phyloP scores from a whole-genome alignment of 30 jellyfish, hydroid and myxozoan species.

The Pseudorhiza aurosa region DNA sequence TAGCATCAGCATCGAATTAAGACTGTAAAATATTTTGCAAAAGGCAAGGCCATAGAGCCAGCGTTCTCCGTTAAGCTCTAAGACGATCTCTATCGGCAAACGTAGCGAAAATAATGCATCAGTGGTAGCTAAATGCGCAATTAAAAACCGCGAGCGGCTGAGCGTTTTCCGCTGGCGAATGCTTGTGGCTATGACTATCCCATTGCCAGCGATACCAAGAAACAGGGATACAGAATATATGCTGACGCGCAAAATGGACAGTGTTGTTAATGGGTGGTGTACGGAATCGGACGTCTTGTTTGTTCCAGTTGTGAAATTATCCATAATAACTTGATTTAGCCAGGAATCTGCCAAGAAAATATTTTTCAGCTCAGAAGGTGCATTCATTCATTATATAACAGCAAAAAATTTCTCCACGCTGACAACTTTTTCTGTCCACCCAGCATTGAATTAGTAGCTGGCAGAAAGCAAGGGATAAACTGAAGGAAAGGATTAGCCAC shows the following conservation, averaged over 20 bases:
- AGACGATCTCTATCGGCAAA: slow-evolving; percentile 37
- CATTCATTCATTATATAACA: too few relatives aligned
- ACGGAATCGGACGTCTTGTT: background rate
- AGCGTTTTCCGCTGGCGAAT: slow-evolving; percentile 5
- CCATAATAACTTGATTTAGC: too few relatives aligned
- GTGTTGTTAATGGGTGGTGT: background rate
- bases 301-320: background rate
- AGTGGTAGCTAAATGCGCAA: slow-evolving; percentile 68
- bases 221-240: slow-evolving; percentile 43
- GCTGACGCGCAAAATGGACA: slow-evolving; percentile 10
- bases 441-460: too few relatives aligned
- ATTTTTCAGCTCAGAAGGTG: too few relatives aligned
- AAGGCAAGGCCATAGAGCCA: slow-evolving; percentile 48
- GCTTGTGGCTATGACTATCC: slow-evolving; percentile 44
- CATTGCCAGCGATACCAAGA: slow-evolving; percentile 54
- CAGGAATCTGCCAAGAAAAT: too few relatives aligned
- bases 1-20: slow-evolving; percentile 47
- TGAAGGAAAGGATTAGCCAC: too few relatives aligned
- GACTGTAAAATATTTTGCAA: slow-evolving; percentile 57
- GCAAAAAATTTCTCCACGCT: too few relatives aligned
- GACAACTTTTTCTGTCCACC: too few relatives aligned
- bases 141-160: slow-evolving; percentile 49
- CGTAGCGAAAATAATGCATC: slow-evolving; percentile 57
- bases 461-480: too few relatives aligned
- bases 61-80: slow-evolving; percentile 8